Evolutionary conservation across 1,140 invertebrate genomes (phyloP), one percentile per base, ranked within the genome.

Genomic region (Ooceraea biroi): DNA sequence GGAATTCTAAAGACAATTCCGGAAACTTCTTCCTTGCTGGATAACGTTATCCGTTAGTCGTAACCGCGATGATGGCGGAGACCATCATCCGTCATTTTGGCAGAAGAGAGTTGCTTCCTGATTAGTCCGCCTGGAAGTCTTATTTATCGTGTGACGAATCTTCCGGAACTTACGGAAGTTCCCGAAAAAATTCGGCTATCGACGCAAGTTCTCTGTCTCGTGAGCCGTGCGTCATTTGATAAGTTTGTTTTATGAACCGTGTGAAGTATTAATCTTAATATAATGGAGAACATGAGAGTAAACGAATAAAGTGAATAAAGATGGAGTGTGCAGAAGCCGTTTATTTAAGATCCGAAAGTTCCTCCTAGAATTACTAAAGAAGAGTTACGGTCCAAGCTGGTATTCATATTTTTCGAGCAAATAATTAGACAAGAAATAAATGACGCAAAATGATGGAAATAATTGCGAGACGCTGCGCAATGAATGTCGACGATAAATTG

Each of bases 1-100:
- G 36, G 65, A 80, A 80, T 80, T 69, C 36, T 80, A 69, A 80
- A 22, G 65, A 80, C 36, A 22, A 17, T 36, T 3, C 36, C 36
- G 7, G 36, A 36, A 36, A 36, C 7, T 36, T n/a, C n/a, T n/a
- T n/a, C n/a, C n/a, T n/a, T 36, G 36, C 7, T 7, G 36, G 7
- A 36, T 36, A 36, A 36, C 36, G 7, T 36, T 36, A 36, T 36
- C 36, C 36, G 36, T n/a, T n/a, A n/a, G n/a, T n/a, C n/a, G n/a
- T n/a, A n/a, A n/a, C n/a, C n/a, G n/a, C n/a, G n/a, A n/a, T n/a
- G n/a, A n/a, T n/a, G 14, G 8, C 30, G 36, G 19, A 19, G 27
- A 17, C 22, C 30, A 27, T 44, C 17, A 30, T 41, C 22, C n/a
- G 22, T 48, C 36, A 22, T 74, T 61, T 61, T 4, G 55, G 22